Base-by-base conservation (phyloP, 2,888 invertebrate genomes). In the Cephalotes varians region DNA sequence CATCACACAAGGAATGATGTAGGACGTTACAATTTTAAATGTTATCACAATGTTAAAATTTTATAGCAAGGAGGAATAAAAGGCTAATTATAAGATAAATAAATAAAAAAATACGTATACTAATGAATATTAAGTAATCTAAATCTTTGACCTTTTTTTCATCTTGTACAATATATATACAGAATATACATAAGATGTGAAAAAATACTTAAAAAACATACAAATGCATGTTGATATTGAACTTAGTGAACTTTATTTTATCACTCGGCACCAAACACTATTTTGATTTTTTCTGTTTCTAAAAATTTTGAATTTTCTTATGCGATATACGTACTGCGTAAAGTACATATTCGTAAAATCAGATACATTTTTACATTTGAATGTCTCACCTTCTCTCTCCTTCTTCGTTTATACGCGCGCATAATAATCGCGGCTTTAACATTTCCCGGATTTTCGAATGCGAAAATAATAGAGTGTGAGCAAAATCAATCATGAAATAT, bases 381-480 rank as follows among this genome's bases (percentile, higher is more conserved):
- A 64, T 74, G 18, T 74, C 2, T 18, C 9, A 60, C 15, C 9
- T 49, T 65, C 4, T 64, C 18, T 64, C 28, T 25, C 18, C 9
- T 18, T 28, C 18, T 37, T 37, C 18, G 9, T 44, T 73, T 60
- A 54, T 18, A 21, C 10, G 6, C 49, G 18, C 34, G 21, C 18
- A 6, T 25, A 47, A 37, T 64, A 74, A 74, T 47, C 25, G 10
- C 25, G 25, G 49, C 34, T 64, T 74, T 74, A 64, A 74, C 37
- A 74, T 37, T 47, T 62, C 18, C 34, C 25, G 9, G 5, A 62
- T 62, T 62, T 60, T 64, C 28, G 47, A 25, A 64, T 15, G 25
- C 34, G 34, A 74, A 62, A 74, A 74, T 74, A 64, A 74, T 74
- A 74, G 47, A 74, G 62, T 34, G 62, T 9, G 34, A 62, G 60